Percentiles rank a stretch among this genome's conserved stretches.
phyloP scores from a whole-genome alignment of 2,888 invertebrate genomes.

The Tridacna gigas region DNA sequence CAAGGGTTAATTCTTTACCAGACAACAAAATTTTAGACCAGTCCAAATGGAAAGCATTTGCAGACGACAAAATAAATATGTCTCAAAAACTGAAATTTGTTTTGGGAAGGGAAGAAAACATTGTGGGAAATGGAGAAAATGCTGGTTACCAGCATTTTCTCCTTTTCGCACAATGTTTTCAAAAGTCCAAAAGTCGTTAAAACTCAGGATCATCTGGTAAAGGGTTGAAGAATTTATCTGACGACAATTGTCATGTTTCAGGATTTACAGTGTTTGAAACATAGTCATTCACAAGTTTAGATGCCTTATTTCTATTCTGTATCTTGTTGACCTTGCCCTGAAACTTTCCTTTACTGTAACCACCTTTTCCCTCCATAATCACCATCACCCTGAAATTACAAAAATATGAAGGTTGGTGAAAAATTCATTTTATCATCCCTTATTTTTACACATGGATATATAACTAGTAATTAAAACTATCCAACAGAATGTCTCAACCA shows the following conservation, averaged over 20 bases:
- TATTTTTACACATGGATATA: no score
- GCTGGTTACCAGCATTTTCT: conserved; percentile 1
- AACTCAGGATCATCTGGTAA: neutral
- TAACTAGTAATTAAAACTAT: no score
- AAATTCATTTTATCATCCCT: no score
- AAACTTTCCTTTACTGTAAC: conserved; percentile 90
- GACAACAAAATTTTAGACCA: neutral
- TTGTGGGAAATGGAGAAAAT: neutral
- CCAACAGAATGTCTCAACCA: no score
- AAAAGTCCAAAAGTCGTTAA: neutral
- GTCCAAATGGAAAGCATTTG: neutral
- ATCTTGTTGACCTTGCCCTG: conserved; percentile 92
- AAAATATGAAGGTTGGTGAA: neutral
- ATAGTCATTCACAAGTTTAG: conserved; percentile 74
- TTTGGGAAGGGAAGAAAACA: neutral
- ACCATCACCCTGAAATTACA: conserved; percentile 88
- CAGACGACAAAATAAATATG: neutral
- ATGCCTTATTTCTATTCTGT: conserved; percentile 88
- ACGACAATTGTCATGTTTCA: neutral
- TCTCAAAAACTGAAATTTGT: neutral
- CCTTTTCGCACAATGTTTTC: neutral
- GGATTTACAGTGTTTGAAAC: neutral
- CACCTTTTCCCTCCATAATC: conserved; percentile 91
- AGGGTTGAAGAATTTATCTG: neutral
- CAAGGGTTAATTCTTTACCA: neutral